phyloP scores from a whole-genome alignment of 2,888 invertebrate genomes.

The Leucophenga maculata region DNA sequence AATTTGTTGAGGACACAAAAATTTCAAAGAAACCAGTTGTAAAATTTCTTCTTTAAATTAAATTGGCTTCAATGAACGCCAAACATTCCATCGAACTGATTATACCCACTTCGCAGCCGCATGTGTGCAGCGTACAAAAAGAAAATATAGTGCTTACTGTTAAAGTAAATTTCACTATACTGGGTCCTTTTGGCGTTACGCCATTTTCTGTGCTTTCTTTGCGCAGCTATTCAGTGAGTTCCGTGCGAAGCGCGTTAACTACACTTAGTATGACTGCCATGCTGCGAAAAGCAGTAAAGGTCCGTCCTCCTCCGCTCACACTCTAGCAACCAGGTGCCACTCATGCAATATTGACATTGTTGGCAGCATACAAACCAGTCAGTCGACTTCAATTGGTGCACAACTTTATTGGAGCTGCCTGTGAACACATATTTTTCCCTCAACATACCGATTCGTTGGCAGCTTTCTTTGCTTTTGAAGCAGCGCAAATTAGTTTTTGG shows the following conservation, averaged over 20 bases:
- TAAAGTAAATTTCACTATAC: slow-evolving; percentile 9
- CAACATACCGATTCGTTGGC: background rate
- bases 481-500: slow-evolving; percentile 65
- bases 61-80: no score
- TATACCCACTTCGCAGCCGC: no score
- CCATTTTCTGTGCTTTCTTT: background rate
- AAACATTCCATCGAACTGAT: no score
- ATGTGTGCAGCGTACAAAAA: background rate
- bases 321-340: slow-evolving; percentile 51
- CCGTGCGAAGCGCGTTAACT: slow-evolving; percentile 54
- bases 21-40: no score
- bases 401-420: background rate
- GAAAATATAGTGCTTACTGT: background rate
- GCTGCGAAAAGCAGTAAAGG: slow-evolving; percentile 19
- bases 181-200: slow-evolving; percentile 10
- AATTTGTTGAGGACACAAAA: no score
- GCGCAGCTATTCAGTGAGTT: background rate
- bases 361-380: slow-evolving; percentile 46
- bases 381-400: background rate
- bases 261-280: slow-evolving; percentile 41
- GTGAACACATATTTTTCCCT: slow-evolving; percentile 14
- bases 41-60: no score
- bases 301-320: background rate
- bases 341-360: slow-evolving; percentile 61
- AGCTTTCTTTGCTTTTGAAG: slow-evolving; percentile 60